These are phyloP conservation scores for Limnephilus auricula DNA, from an alignment of 2,888 invertebrate genomes.

Conservation along the genomic window DNA sequence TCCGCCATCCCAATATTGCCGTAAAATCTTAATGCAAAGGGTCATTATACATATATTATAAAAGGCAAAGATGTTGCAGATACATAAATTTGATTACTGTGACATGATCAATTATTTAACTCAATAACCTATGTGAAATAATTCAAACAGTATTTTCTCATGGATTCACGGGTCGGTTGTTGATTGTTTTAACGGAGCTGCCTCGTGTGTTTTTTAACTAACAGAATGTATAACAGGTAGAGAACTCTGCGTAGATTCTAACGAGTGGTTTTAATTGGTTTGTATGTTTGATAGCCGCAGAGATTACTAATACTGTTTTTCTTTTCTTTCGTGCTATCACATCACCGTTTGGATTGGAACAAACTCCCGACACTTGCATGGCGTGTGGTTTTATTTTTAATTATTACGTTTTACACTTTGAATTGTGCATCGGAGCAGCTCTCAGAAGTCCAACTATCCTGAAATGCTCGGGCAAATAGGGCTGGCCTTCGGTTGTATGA, in stretches of 20 bases:
- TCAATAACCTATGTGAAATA: too few species aligned
- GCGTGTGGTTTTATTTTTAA: slow-evolving; percentile 17
- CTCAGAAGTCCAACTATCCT: slow-evolving; percentile 77
- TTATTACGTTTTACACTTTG: slow-evolving; percentile 8
- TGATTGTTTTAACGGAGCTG: slow-evolving; percentile 4
- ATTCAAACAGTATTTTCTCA: neutral
- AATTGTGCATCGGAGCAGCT: slow-evolving; percentile 69
- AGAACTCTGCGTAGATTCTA: neutral
- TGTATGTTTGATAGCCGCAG: slow-evolving; percentile 3
- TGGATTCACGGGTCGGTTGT: slow-evolving; percentile 12
- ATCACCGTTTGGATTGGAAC: slow-evolving; percentile 67
- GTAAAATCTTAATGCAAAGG: too few species aligned
- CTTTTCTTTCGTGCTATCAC: slow-evolving; percentile 70
- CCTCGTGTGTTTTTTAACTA: neutral
- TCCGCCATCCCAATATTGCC: too few species aligned
- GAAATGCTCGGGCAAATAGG: slow-evolving; percentile 78
- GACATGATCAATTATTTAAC: too few species aligned
- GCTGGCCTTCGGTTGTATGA: slow-evolving; percentile 77
- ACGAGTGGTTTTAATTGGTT: neutral
- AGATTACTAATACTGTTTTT: slow-evolving; percentile 59
- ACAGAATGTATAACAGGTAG: neutral
- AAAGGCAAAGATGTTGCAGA: too few species aligned
- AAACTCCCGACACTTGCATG: slow-evolving; percentile 36
- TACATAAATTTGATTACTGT: too few species aligned
- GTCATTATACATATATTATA: too few species aligned